Conservation (phyloP, 2,113 vertebrate species). For the Epinephelus moara region DNA sequence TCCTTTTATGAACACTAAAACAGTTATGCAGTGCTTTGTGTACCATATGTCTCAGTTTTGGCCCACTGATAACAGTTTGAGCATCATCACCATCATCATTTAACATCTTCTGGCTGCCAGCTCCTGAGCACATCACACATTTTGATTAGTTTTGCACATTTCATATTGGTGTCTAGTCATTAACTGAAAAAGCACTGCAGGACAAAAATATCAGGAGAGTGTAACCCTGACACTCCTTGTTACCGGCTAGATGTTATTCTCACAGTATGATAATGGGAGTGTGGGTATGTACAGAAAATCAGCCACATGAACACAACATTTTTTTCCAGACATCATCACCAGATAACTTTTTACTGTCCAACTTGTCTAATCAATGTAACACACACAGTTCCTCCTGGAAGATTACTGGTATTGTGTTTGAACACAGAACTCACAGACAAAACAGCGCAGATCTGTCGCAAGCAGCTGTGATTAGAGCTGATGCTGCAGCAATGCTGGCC, state of each 20-base stretch:
- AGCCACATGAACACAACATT: background rate
- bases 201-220: background rate
- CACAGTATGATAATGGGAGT: background rate
- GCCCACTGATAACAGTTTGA: constrained; percentile 30
- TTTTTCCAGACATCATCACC: background rate
- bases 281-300: background rate
- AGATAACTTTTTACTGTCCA: constrained; percentile 15
- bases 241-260: background rate
- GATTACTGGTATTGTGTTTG: constrained; percentile 22
- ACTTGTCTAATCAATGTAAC: constrained; percentile 18
- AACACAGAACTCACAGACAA: constrained; percentile 40
- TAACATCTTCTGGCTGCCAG: constrained; percentile 38
- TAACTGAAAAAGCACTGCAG: background rate
- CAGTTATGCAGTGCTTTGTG: constrained; percentile 17
- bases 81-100: constrained; percentile 53
- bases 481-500: constrained; percentile 28
- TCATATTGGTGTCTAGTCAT: constrained; percentile 11
- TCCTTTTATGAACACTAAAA: constrained; percentile 35
- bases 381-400: constrained; percentile 9
- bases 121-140: constrained; percentile 19
- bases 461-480: constrained; percentile 22
- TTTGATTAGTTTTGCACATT: constrained; percentile 29
- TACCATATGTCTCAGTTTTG: constrained; percentile 46
- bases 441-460: constrained; percentile 8
- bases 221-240: background rate